Percentiles rank a stretch among this genome's conserved stretches.
Conservation (phyloP, 2,113 vertebrate genomes). For the Scophthalmus maximus region DNA sequence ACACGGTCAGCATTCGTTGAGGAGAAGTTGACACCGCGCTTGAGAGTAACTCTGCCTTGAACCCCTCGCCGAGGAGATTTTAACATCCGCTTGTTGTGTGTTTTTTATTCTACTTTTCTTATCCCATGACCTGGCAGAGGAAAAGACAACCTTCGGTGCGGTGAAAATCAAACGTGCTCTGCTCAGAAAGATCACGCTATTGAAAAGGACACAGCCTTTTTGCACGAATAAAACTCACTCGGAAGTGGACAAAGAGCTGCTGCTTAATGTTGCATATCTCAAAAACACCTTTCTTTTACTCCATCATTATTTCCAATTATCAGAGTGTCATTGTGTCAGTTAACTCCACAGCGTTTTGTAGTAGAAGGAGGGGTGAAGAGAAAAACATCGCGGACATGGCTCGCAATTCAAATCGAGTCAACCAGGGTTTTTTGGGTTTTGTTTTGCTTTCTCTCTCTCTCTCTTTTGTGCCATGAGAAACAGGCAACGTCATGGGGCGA, state of each 20-base stretch:
- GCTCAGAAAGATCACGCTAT: not conserved
- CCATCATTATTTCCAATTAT: not conserved
- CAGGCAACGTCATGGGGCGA: slow-evolving; percentile 77
- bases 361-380: not conserved
- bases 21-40: slow-evolving; percentile 36
- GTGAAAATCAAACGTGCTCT: slow-evolving; percentile 6
- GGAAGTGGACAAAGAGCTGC: not conserved
- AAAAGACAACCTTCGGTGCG: slow-evolving; percentile 15
- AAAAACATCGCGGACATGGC: slow-evolving; percentile 38
- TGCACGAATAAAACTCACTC: not conserved
- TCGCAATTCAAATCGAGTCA: slow-evolving; percentile 61
- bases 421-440: slow-evolving; percentile 14
- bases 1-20: slow-evolving; percentile 1
- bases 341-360: slow-evolving; percentile 53
- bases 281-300: slow-evolving; percentile 25
- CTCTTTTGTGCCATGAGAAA: slow-evolving; percentile 73
- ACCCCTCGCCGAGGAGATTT: not conserved
- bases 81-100: not conserved
- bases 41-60: slow-evolving; percentile 38
- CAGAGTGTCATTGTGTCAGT: slow-evolving; percentile 46
- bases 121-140: not conserved
- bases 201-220: not conserved
- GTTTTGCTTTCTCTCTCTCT: not conserved
- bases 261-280: not conserved
- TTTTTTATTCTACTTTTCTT: slow-evolving; percentile 1